These are phyloP conservation scores for Monoplex corrugatus DNA, from an alignment of 2,888 invertebrate genomes.

Conservation along the genomic window DNA sequence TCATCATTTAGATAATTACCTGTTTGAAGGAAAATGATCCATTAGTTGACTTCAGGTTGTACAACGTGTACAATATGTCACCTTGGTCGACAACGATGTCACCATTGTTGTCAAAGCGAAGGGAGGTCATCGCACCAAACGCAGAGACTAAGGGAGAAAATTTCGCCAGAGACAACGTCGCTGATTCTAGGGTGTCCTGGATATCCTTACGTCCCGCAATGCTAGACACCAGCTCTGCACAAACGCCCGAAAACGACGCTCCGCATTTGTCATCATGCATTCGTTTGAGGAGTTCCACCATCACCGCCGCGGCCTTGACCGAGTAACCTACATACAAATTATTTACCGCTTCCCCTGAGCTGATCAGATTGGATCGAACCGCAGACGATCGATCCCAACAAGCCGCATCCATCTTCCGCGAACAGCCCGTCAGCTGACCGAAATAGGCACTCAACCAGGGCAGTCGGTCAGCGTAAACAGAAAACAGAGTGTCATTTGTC, in stretches of 20 bases:
- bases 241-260: background rate
- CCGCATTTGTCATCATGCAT: slow-evolving; percentile 5
- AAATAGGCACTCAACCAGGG: slow-evolving; percentile 3
- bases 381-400: background rate
- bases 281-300: slow-evolving; percentile 24
- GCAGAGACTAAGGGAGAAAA: background rate
- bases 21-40: background rate
- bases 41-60: background rate
- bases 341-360: too few relatives aligned
- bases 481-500: background rate
- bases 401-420: too few relatives aligned
- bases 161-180: background rate
- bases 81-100: background rate
- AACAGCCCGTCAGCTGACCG: background rate
- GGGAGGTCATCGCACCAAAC: background rate
- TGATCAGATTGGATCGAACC: background rate
- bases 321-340: background rate
- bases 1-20: too few relatives aligned
- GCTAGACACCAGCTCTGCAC: background rate
- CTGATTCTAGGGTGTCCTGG: background rate
- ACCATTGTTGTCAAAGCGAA: slow-evolving; percentile 22
- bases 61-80: background rate
- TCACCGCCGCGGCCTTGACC: slow-evolving; percentile 16
- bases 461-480: background rate
- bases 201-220: background rate